Conservation (phyloP, 2,888 invertebrate species). For the Cephus sareptanus region DNA sequence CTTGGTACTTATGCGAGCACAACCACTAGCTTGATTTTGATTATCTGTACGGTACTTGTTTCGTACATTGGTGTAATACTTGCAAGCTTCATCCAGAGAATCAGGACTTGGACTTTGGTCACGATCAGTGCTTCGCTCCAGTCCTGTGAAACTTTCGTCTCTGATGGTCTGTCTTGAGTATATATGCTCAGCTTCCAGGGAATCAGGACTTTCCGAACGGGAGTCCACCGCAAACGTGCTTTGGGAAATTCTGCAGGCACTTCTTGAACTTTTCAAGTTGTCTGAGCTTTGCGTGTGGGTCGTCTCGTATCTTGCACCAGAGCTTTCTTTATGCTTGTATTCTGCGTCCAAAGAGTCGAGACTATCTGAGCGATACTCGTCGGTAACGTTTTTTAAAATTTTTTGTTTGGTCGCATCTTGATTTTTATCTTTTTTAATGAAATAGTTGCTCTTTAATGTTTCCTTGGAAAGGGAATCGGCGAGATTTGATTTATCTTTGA, state of each 20-base stretch:
- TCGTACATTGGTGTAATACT: not conserved
- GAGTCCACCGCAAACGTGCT: not conserved
- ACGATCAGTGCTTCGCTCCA: not conserved
- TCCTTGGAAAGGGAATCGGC: not conserved
- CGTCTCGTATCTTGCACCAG: not conserved
- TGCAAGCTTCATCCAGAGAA: not conserved
- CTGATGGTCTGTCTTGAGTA: not conserved
- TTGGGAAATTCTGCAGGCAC: not conserved
- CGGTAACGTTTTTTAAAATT: not conserved
- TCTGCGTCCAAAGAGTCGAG: not conserved
- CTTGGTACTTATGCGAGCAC: not conserved
- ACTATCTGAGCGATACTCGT: not conserved
- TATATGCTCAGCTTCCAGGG: not conserved
- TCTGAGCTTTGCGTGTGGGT: not conserved
- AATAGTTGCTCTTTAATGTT: not conserved
- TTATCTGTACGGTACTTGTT: not conserved
- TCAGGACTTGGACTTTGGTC: conserved; percentile 1
- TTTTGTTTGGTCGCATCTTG: not conserved
- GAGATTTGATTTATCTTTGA: not conserved
- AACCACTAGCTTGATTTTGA: not conserved
- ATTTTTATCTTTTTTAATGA: not conserved
- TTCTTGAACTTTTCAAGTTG: not conserved
- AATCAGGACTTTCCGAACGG: conserved; percentile 1
- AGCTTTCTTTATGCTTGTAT: not conserved
- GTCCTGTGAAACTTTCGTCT: not conserved